Conservation (phyloP, 1,140 invertebrate species). For the Cheumatopsyche charites region DNA sequence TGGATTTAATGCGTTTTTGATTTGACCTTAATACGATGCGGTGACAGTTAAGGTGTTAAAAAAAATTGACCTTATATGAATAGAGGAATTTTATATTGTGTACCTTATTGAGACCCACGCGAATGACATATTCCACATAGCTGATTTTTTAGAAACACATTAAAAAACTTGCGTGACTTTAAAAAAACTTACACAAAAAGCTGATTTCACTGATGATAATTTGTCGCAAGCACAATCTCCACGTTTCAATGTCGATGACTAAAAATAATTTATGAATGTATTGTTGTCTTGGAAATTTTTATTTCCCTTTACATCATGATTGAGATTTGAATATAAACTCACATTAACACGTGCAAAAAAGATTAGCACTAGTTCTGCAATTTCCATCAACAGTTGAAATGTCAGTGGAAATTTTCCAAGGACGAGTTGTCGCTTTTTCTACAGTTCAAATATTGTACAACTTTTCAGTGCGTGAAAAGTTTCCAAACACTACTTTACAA, state of each 20-base stretch:
- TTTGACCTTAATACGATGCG: neutral
- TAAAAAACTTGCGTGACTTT: neutral
- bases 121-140: slow-evolving; percentile 12
- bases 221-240: neutral
- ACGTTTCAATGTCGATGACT: slow-evolving; percentile 8
- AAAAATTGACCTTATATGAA: neutral
- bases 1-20: neutral
- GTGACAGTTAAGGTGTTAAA: slow-evolving; percentile 5
- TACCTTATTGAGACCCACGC: slow-evolving; percentile 16
- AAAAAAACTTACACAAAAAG: neutral
- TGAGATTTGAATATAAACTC: neutral
- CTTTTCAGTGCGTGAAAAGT: too few species aligned
- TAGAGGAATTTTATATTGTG: slow-evolving; percentile 6
- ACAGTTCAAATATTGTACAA: too few species aligned
- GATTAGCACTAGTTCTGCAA: neutral
- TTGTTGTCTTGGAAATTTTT: neutral
- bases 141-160: neutral
- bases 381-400: too few species aligned
- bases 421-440: too few species aligned
- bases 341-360: neutral
- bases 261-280: neutral
- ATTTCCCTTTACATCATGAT: slow-evolving; percentile 4
- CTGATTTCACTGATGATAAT: slow-evolving; percentile 13
- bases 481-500: too few species aligned
- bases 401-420: too few species aligned